Evolutionary conservation across 2,888 invertebrate species (phyloP).

Genomic region (Cheilosia scutellata): DNA sequence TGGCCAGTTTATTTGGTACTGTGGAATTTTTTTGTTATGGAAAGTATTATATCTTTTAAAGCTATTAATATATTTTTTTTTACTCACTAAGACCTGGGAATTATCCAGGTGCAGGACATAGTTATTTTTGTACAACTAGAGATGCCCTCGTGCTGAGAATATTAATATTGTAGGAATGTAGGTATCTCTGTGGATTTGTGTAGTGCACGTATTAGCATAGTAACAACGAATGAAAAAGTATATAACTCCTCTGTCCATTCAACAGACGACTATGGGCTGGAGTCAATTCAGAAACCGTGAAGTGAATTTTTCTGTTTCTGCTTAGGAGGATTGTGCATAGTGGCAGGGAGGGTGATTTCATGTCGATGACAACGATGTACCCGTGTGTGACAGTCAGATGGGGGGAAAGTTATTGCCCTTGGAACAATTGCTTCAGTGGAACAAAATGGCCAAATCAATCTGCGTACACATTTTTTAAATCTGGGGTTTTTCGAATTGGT

Average conservation of each 20-base stretch:
- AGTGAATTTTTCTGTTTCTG: constrained; percentile 4
- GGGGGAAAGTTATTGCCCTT: constrained; percentile 9
- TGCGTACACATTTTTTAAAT: constrained; percentile 32
- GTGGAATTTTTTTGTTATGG: constrained; percentile 18
- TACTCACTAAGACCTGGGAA: constrained; percentile 23
- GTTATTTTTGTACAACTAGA: constrained; percentile 5
- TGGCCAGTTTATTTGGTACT: constrained; percentile 51
- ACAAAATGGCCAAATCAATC: constrained; percentile 37
- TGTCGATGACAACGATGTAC: constrained; percentile 34
- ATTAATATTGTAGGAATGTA: constrained; percentile 54
- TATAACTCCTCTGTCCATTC: constrained; percentile 32
- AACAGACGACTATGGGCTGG: constrained; percentile 25
- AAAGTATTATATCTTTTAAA: constrained; percentile 37
- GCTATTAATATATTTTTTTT: constrained; percentile 17
- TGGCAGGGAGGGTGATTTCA: constrained; percentile 1
- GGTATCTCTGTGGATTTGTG: constrained; percentile 32
- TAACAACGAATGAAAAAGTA: constrained; percentile 1
- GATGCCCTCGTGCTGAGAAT: constrained; percentile 16
- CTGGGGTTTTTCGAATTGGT: constrained; percentile 8
- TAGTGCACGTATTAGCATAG: constrained; percentile 17
- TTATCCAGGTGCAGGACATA: constrained; percentile 19
- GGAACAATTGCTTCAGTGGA: background rate
- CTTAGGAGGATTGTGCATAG: background rate
- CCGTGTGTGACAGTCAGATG: background rate
- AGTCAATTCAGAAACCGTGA: constrained; percentile 21